Evolutionary conservation across 2,888 invertebrate genomes (phyloP).

Genomic region (Acronicta leporina): DNA sequence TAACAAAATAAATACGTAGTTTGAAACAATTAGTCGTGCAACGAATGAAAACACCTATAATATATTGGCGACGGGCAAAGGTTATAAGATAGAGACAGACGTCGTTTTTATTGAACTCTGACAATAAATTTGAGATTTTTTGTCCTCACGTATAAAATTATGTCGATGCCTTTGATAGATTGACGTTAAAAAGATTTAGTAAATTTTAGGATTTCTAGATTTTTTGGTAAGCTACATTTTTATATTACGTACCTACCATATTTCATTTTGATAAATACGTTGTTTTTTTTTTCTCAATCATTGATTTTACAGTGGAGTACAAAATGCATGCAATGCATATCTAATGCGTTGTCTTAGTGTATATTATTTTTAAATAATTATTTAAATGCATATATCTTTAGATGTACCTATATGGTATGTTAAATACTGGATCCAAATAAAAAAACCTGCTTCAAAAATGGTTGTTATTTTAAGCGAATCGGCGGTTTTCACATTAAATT

Average conservation of each 20-base stretch:
- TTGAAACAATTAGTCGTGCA: constrained; percentile 14
- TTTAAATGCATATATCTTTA: too few relatives aligned
- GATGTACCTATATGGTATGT: too few relatives aligned
- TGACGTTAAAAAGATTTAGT: constrained; percentile 27
- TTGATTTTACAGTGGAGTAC: neutral
- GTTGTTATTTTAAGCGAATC: too few relatives aligned
- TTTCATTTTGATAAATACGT: constrained; percentile 25
- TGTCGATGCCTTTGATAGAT: constrained; percentile 20
- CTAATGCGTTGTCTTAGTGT: too few relatives aligned
- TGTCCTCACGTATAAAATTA: constrained; percentile 18
- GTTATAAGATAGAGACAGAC: constrained; percentile 4
- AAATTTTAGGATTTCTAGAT: constrained; percentile 6
- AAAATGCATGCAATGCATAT: neutral
- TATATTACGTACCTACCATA: constrained; percentile 8
- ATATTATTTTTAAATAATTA: too few relatives aligned
- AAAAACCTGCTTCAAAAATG: too few relatives aligned
- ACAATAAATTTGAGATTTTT: constrained; percentile 7
- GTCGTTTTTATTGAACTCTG: constrained; percentile 20
- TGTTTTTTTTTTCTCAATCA: constrained; percentile 11
- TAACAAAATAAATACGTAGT: constrained; percentile 52
- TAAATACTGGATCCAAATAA: too few relatives aligned
- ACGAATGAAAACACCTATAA: constrained; percentile 16
- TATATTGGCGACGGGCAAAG: constrained; percentile 9
- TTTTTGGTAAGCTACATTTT: constrained; percentile 7
- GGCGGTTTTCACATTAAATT: too few relatives aligned